A percentile compares a stretch with the other conserved stretches of the same genome.
These are phyloP conservation scores for Lamproptera curius DNA, from an alignment of 2,888 invertebrate species.

Conservation along the genomic window DNA sequence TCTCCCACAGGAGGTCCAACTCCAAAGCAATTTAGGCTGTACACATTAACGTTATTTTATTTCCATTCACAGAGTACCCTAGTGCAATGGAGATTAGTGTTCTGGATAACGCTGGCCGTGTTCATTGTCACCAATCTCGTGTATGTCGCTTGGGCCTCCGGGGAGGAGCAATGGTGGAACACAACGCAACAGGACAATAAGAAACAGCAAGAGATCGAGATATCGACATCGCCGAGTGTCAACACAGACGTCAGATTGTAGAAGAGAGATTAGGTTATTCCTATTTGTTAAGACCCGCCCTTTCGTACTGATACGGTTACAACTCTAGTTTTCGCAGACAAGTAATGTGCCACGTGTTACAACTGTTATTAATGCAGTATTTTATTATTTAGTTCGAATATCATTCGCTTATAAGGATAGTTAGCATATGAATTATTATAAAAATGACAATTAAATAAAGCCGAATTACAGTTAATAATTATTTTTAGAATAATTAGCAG, in stretches of 20 bases:
- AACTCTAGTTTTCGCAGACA: too few relatives aligned
- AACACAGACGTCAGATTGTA: conserved; percentile 18
- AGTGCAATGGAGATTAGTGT: conserved; percentile 86
- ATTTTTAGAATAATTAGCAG: too few relatives aligned
- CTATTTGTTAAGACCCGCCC: too few relatives aligned
- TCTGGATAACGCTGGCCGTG: conserved; percentile 87
- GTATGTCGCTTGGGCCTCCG: conserved; percentile 86
- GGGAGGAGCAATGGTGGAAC: conserved; percentile 89
- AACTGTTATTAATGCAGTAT: too few relatives aligned
- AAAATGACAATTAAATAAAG: too few relatives aligned
- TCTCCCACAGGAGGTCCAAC: background rate
- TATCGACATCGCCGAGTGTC: conserved; percentile 24
- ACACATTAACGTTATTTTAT: background rate
- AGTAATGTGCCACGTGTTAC: too few relatives aligned
- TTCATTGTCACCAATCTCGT: conserved; percentile 84
- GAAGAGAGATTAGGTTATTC: too few relatives aligned
- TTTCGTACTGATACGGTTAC: too few relatives aligned
- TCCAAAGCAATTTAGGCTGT: background rate
- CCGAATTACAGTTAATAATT: too few relatives aligned
- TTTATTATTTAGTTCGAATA: too few relatives aligned
- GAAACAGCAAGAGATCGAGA: conserved; percentile 50
- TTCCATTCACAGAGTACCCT: conserved; percentile 74
- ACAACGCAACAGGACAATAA: conserved; percentile 55
- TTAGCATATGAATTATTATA: too few relatives aligned
- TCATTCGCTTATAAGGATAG: too few relatives aligned